Evolutionary conservation across 2,888 invertebrate genomes (phyloP).

Genomic region (Morpho helenor): DNA sequence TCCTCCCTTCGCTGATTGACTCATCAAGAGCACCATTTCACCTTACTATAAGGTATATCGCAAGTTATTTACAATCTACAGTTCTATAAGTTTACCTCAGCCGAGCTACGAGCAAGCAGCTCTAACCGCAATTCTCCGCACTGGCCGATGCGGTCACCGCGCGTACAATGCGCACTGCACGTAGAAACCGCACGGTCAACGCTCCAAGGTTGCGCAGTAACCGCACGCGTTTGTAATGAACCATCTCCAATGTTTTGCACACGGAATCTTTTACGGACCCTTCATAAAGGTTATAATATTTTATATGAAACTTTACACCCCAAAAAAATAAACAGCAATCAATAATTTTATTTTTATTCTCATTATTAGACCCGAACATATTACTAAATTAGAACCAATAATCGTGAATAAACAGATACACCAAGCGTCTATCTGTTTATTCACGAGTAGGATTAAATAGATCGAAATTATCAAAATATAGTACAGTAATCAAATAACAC

Average conservation of each 20-base stretch:
- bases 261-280: conserved; percentile 48
- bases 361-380: not conserved
- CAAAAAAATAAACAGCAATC: not conserved
- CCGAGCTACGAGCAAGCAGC: conserved; percentile 34
- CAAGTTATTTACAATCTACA: not conserved
- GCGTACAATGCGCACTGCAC: conserved; percentile 17
- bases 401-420: too few relatives aligned
- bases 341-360: not conserved
- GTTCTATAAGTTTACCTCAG: conserved; percentile 28
- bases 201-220: conserved; percentile 41
- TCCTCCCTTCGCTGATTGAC: not conserved
- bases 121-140: conserved; percentile 30
- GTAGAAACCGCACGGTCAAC: conserved; percentile 24
- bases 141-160: not conserved
- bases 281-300: conserved; percentile 19
- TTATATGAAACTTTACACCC: not conserved
- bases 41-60: too few relatives aligned
- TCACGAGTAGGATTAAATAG: too few relatives aligned
- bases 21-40: not conserved
- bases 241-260: conserved; percentile 47
- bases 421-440: too few relatives aligned
- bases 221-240: conserved; percentile 29
- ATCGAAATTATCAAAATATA: too few relatives aligned
- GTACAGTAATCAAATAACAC: too few relatives aligned
- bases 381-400: not conserved